Conservation (phyloP, 2,797 vertebrate genomes). For the Myotis pilosus region DNA sequence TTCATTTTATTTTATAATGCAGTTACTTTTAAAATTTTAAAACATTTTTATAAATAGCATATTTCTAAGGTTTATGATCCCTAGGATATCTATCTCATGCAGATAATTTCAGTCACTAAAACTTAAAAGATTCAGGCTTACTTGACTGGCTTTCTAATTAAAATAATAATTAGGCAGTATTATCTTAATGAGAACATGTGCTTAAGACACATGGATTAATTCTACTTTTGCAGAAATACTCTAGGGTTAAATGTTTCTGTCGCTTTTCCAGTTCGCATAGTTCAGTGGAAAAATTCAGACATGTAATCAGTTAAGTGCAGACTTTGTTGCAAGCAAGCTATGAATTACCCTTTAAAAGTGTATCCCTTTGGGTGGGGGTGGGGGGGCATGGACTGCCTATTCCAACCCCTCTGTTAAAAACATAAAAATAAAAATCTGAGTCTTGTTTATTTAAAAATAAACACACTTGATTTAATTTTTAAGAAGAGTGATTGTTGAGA, state of each 20-base stretch:
- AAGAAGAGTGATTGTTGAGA: background rate
- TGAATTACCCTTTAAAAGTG: constrained; percentile 26
- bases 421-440: background rate
- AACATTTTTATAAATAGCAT: background rate
- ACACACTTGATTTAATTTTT: background rate
- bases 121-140: background rate
- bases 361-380: background rate
- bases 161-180: constrained; percentile 40
- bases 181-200: constrained; percentile 20
- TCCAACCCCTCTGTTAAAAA: background rate
- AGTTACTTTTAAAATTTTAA: background rate
- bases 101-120: constrained; percentile 40
- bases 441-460: constrained; percentile 32
- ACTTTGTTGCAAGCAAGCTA: background rate
- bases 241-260: constrained; percentile 26
- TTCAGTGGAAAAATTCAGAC: background rate
- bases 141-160: constrained; percentile 44
- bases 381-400: background rate
- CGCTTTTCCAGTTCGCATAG: background rate
- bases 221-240: background rate
- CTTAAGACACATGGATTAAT: background rate
- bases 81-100: constrained; percentile 37
- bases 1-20: background rate
- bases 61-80: background rate
- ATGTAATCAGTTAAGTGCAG: background rate